Percentiles rank a stretch among this genome's conserved stretches.
phyloP scores from a whole-genome alignment of 2,797 vertebrate species.

The Artibeus lituratus region DNA sequence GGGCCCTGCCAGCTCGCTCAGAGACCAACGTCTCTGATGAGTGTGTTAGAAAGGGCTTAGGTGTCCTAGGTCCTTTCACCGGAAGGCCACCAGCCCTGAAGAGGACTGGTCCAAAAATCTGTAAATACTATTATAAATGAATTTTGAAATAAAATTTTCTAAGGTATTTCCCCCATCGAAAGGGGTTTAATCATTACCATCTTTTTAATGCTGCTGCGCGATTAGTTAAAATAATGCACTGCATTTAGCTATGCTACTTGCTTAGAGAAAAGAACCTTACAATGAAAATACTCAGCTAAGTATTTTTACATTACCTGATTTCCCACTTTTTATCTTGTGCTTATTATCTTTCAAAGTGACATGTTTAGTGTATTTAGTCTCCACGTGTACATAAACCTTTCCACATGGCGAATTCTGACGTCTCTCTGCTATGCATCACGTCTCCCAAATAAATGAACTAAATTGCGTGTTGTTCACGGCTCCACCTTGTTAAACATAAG shows the following conservation, averaged over 20 bases:
- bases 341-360: conserved; percentile 42
- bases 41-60: background rate
- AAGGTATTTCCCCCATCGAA: conserved; percentile 32
- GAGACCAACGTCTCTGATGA: conserved; percentile 29
- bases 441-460: background rate
- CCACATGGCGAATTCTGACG: background rate
- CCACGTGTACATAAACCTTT: background rate
- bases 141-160: conserved; percentile 26
- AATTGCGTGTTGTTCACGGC: background rate
- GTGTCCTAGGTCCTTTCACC: background rate
- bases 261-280: conserved; percentile 37
- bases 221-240: conserved; percentile 40
- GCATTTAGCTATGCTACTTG: background rate
- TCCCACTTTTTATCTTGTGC: conserved; percentile 39
- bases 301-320: conserved; percentile 52
- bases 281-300: conserved; percentile 14
- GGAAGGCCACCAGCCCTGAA: background rate
- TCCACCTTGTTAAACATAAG: conserved; percentile 9
- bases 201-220: conserved; percentile 24
- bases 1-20: background rate
- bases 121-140: conserved; percentile 22
- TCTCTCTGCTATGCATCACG: background rate
- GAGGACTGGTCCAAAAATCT: background rate
- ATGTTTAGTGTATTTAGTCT: conserved; percentile 21
- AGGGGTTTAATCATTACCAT: background rate